These are phyloP conservation scores for Rhynchonycteris naso DNA, from an alignment of 2,797 vertebrate genomes.

Conservation along the genomic window DNA sequence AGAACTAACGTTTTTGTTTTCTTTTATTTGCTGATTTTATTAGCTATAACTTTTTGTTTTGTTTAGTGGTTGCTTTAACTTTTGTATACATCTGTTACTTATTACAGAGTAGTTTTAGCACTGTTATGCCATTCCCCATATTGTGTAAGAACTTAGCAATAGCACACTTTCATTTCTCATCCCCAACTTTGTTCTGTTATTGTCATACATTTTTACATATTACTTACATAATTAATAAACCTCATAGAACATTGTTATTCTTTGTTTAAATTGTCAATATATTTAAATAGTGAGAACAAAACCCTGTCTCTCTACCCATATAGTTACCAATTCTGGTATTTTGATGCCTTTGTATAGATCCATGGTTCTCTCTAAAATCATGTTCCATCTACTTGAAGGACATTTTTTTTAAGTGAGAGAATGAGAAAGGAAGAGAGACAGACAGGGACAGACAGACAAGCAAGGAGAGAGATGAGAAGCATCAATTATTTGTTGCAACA, in stretches of 20 bases:
- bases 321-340: neutral
- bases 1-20: neutral
- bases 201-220: neutral
- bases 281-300: slow-evolving; percentile 8
- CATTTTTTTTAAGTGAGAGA: no score
- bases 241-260: neutral
- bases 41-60: neutral
- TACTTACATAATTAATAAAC: slow-evolving; percentile 1
- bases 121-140: neutral
- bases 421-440: no score
- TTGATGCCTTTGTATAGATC: neutral
- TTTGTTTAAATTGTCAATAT: neutral
- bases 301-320: neutral
- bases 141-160: neutral
- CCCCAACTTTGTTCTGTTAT: neutral
- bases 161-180: neutral
- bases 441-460: no score
- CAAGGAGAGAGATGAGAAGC: no score
- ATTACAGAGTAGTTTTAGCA: neutral
- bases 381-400: neutral
- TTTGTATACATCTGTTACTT: neutral
- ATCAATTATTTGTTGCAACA: no score
- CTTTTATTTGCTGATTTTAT: neutral
- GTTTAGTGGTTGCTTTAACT: neutral
- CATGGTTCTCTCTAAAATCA: neutral